Evolutionary conservation across 2,797 vertebrate species (phyloP).

Genomic region (Phataginus tricuspis): DNA sequence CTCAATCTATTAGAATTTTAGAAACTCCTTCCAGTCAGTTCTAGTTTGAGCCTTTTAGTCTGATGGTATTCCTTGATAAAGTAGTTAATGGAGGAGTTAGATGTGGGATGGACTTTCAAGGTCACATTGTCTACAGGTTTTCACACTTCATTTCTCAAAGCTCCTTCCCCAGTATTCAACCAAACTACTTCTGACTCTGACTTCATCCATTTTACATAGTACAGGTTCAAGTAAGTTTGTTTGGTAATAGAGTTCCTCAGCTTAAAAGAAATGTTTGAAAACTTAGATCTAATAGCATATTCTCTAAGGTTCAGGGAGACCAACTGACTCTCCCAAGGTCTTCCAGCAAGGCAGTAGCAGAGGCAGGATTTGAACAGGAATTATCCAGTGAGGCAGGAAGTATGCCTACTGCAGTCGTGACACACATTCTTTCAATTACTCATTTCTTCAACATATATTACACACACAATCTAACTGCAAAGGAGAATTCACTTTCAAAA

Average conservation of each 20-base stretch:
- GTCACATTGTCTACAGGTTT: neutral
- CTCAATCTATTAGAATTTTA: neutral
- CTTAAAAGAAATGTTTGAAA: neutral
- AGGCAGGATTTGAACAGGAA: neutral
- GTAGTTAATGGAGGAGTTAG: neutral
- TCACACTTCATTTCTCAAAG: neutral
- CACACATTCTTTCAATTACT: neutral
- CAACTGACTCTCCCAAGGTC: neutral
- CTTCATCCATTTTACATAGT: neutral
- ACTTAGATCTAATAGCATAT: neutral
- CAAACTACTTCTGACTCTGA: neutral
- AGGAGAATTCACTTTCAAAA: neutral
- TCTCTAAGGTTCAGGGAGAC: neutral
- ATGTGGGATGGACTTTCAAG: neutral
- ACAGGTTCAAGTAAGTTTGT: neutral
- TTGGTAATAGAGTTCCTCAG: neutral
- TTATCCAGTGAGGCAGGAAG: neutral
- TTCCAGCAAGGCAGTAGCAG: neutral
- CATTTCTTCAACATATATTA: neutral
- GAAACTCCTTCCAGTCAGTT: neutral
- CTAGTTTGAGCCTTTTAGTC: neutral
- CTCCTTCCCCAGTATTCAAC: neutral
- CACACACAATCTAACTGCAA: neutral
- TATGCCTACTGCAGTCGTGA: neutral
- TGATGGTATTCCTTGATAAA: neutral